Conservation (phyloP, 2,113 vertebrate genomes). For the Nyctibius bracteatus region DNA sequence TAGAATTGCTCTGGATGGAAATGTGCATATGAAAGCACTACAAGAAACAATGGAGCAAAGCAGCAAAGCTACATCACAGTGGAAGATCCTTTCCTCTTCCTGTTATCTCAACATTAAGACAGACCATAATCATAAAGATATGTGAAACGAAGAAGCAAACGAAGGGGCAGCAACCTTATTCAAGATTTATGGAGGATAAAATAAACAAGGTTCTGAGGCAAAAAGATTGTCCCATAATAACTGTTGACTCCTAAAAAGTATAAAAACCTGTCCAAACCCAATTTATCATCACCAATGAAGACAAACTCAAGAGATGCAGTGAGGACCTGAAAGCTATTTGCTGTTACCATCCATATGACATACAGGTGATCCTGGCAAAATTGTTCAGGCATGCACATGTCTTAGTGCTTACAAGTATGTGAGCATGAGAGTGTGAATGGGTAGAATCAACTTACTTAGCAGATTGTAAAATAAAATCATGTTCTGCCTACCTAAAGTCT, state of each 20-base stretch:
- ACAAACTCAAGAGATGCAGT: not conserved
- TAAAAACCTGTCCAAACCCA: not conserved
- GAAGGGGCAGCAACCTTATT: not conserved
- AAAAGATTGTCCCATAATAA: not conserved
- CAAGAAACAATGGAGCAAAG: not conserved
- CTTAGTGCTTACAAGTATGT: not conserved
- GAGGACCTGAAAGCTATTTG: not conserved
- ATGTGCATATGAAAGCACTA: not conserved
- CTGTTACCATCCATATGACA: not conserved
- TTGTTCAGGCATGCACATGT: not conserved
- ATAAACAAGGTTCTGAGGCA: not conserved
- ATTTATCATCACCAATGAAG: not conserved
- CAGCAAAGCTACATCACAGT: not conserved
- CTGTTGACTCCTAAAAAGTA: not conserved
- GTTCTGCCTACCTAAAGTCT: not conserved
- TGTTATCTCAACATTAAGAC: not conserved
- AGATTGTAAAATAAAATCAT: not conserved
- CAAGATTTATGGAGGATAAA: not conserved
- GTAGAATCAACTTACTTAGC: not conserved
- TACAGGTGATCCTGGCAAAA: not conserved
- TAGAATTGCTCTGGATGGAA: not conserved
- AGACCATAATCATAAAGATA: not conserved
- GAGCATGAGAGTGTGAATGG: not conserved
- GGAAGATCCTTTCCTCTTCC: not conserved
- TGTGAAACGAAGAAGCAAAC: not conserved